These are phyloP conservation scores for Sebastes steindachneri DNA, from an alignment of 2,797 vertebrate genomes.

Conservation along the genomic window DNA sequence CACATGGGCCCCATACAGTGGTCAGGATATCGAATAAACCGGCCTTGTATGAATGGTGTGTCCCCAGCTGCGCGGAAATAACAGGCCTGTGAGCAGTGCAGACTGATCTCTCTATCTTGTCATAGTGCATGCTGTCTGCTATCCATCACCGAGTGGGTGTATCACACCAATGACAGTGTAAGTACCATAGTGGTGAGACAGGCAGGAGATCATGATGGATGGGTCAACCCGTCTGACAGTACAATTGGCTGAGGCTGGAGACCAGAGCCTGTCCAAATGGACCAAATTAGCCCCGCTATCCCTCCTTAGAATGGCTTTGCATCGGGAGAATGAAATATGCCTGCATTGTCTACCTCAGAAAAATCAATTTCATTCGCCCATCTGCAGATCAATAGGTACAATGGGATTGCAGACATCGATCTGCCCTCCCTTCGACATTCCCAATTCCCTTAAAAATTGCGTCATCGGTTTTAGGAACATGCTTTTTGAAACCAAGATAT, in stretches of 20 bases:
- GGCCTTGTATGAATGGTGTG: constrained; percentile 43
- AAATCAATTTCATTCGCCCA: constrained; percentile 83
- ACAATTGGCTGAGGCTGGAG: constrained; percentile 64
- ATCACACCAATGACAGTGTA: constrained; percentile 71
- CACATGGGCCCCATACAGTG: constrained; percentile 48
- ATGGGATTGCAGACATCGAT: constrained; percentile 81
- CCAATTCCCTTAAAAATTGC: constrained; percentile 70
- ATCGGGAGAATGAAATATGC: constrained; percentile 83
- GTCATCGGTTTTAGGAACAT: constrained; percentile 63
- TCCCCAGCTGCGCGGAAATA: constrained; percentile 59
- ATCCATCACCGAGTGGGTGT: constrained; percentile 73
- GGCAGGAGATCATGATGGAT: constrained; percentile 74
- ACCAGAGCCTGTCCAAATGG: constrained; percentile 71
- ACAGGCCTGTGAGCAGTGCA: constrained; percentile 51
- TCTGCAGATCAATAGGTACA: constrained; percentile 86
- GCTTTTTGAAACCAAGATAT: constrained; percentile 45
- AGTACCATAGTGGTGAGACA: constrained; percentile 68
- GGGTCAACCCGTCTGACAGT: constrained; percentile 55
- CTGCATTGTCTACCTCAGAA: constrained; percentile 89
- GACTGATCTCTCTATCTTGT: constrained; percentile 79
- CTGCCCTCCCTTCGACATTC: constrained; percentile 66
- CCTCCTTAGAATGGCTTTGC: constrained; percentile 74
- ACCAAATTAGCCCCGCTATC: constrained; percentile 70
- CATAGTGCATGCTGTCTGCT: constrained; percentile 65
- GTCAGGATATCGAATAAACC: constrained; percentile 62